These are phyloP conservation scores for Tetramorium alpestre DNA, from an alignment of 1,140 invertebrate species.

Conservation along the genomic window DNA sequence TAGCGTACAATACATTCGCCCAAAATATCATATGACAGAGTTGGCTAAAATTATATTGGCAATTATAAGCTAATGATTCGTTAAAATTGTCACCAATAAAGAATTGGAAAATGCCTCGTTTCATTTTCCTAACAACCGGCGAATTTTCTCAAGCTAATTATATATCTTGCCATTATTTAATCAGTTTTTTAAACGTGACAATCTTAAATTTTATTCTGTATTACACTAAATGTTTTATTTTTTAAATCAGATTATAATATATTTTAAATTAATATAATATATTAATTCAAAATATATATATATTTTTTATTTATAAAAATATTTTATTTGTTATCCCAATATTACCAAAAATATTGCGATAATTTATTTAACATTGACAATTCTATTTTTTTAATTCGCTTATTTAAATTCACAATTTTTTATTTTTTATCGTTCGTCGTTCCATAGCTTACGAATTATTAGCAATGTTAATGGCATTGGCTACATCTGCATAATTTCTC, in stretches of 20 bases:
- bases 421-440: not conserved
- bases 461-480: not conserved
- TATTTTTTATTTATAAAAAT: not conserved
- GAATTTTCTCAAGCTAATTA: slow-evolving; percentile 10
- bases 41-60: slow-evolving; percentile 5
- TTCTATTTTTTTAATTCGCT: not conserved
- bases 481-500: not conserved
- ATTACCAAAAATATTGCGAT: not conserved
- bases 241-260: too few species aligned
- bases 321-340: not conserved
- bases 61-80: slow-evolving; percentile 29
- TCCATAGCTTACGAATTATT: slow-evolving; percentile 26
- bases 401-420: slow-evolving; percentile 2
- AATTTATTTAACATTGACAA: slow-evolving; percentile 7
- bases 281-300: too few species aligned
- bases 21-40: slow-evolving; percentile 8
- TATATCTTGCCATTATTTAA: not conserved
- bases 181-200: not conserved
- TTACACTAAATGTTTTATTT: too few species aligned
- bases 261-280: too few species aligned
- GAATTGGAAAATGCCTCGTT: not conserved
- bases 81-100: not conserved
- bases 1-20: slow-evolving; percentile 15
- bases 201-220: not conserved
- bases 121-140: not conserved